phyloP scores from a whole-genome alignment of 2,888 invertebrate genomes.

The Hirtodrosophila histrioides region DNA sequence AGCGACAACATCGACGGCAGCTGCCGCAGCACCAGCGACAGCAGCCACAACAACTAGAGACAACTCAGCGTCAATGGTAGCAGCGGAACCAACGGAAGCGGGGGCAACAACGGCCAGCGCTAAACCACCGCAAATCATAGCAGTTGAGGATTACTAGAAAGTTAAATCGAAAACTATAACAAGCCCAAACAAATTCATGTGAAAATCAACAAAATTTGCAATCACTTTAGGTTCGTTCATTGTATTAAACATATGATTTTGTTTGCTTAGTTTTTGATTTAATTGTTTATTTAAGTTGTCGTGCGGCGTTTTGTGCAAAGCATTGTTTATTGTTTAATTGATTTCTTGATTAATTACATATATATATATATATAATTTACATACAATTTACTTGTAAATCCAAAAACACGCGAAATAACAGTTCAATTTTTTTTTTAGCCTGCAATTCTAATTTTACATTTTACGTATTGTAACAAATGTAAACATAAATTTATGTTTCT shows the following conservation, averaged over 20 bases:
- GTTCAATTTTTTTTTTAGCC: conserved; percentile 38
- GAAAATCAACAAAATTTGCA: conserved; percentile 32
- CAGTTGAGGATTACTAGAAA: conserved; percentile 80
- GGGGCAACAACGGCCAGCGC: conserved; percentile 63
- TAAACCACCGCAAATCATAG: conserved; percentile 84
- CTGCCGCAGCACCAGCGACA: conserved; percentile 43
- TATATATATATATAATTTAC: conserved; percentile 57
- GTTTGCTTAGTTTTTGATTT: conserved; percentile 59
- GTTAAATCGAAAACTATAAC: conserved; percentile 47
- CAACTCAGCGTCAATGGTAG: conserved; percentile 57
- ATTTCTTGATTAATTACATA: conserved; percentile 53
- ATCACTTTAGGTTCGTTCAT: conserved; percentile 29
- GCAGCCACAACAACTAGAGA: conserved; percentile 58
- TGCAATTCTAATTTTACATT: conserved; percentile 41
- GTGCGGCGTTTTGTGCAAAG: conserved; percentile 83
- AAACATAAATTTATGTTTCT: conserved; percentile 44
- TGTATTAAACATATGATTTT: conserved; percentile 39
- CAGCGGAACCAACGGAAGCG: conserved; percentile 37
- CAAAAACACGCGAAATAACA: conserved; percentile 17
- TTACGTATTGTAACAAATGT: conserved; percentile 41
- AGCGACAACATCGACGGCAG: conserved; percentile 50
- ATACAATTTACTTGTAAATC: conserved; percentile 51
- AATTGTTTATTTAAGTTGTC: conserved; percentile 69
- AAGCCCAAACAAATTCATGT: conserved; percentile 59
- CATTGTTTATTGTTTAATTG: conserved; percentile 68